phyloP scores from a whole-genome alignment of 2,797 vertebrate species.

The Denticeps clupeoides region DNA sequence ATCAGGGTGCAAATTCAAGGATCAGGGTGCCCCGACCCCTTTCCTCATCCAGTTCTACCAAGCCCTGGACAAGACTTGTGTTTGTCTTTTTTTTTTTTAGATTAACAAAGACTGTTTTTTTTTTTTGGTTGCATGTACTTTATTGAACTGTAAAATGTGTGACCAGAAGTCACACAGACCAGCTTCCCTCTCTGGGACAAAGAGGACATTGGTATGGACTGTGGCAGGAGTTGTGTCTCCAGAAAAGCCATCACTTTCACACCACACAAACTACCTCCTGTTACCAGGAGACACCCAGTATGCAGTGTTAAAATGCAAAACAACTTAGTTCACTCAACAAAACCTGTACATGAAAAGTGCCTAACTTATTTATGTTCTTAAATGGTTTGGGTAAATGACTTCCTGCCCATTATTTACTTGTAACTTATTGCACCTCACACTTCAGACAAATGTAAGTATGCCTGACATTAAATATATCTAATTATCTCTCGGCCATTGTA shows the following conservation, averaged over 20 bases:
- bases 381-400: conserved; percentile 11
- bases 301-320: conserved; percentile 18
- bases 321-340: neutral
- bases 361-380: conserved; percentile 31
- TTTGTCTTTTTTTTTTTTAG: conserved; percentile 2
- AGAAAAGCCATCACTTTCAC: conserved; percentile 11
- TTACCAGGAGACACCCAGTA: conserved; percentile 24
- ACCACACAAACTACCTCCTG: conserved; percentile 24
- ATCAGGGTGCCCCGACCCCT: conserved; percentile 4
- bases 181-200: conserved; percentile 1
- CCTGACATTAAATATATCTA: conserved; percentile 33
- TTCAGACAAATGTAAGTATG: conserved; percentile 29
- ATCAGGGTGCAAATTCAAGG: conserved; percentile 17
- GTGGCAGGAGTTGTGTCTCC: conserved; percentile 6
- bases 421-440: conserved; percentile 11
- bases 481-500: conserved; percentile 13
- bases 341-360: conserved; percentile 29
- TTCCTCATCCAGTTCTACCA: neutral
- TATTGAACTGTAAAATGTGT: conserved; percentile 13
- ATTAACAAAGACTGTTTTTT: neutral
- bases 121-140: conserved; percentile 10
- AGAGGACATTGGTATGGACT: conserved; percentile 14
- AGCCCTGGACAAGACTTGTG: conserved; percentile 7
- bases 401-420: conserved; percentile 3
- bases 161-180: neutral